Conservation (phyloP, 2,113 vertebrate genomes). For the Engystomops pustulosus region DNA sequence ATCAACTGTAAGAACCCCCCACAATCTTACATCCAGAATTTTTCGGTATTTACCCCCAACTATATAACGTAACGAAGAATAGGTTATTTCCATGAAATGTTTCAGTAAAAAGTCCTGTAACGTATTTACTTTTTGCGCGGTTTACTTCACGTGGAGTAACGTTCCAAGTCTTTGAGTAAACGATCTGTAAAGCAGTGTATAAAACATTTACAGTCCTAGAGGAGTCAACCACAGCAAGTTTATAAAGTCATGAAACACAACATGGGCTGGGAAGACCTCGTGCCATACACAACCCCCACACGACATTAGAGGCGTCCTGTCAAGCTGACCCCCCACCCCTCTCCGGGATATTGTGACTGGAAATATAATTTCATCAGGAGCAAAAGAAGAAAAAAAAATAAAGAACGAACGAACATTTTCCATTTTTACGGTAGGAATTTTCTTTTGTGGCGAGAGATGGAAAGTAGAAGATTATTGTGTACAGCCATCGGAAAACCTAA, state of each 20-base stretch:
- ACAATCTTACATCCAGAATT: slow-evolving; percentile 5
- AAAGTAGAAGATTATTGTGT: slow-evolving; percentile 54
- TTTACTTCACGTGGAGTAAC: slow-evolving; percentile 17
- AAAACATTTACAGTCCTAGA: slow-evolving; percentile 54
- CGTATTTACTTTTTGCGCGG: slow-evolving; percentile 42
- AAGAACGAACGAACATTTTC: slow-evolving; percentile 41
- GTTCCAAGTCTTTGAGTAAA: slow-evolving; percentile 50
- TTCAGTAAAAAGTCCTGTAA: background rate
- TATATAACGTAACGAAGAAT: slow-evolving; percentile 3
- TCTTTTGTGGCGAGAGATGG: slow-evolving; percentile 51
- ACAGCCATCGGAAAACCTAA: slow-evolving; percentile 50
- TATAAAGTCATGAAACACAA: slow-evolving; percentile 51
- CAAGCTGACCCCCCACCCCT: slow-evolving; percentile 46
- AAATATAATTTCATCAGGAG: slow-evolving; percentile 53
- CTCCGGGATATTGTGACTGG: slow-evolving; percentile 55
- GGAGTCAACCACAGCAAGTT: slow-evolving; percentile 51
- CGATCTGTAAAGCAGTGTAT: slow-evolving; percentile 44
- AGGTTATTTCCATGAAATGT: slow-evolving; percentile 1
- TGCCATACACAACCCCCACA: slow-evolving; percentile 32
- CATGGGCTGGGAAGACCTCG: slow-evolving; percentile 32
- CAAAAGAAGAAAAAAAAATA: background rate
- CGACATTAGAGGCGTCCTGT: slow-evolving; percentile 46
- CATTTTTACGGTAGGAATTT: slow-evolving; percentile 57
- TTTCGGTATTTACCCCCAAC: slow-evolving; percentile 10
- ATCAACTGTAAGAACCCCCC: background rate